These are phyloP conservation scores for Aradus depressus DNA, from an alignment of 2,888 invertebrate species.

Conservation along the genomic window DNA sequence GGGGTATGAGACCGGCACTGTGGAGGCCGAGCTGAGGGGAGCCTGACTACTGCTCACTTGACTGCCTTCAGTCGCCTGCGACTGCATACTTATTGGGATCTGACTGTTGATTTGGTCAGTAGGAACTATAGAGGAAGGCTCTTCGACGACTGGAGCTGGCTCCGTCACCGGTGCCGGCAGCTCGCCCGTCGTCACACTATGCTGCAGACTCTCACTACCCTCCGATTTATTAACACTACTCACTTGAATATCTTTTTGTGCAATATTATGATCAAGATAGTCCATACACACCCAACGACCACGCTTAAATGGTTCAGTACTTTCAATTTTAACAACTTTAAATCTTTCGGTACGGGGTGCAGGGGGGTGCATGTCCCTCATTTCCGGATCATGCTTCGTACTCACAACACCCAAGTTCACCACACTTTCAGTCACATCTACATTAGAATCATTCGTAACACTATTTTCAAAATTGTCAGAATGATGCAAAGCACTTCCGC, in stretches of 20 bases:
- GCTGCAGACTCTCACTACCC: constrained; percentile 7
- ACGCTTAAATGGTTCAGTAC: constrained; percentile 83
- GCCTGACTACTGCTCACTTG: constrained; percentile 22
- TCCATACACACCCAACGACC: constrained; percentile 94
- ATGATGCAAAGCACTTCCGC: constrained; percentile 46
- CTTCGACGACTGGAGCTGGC: constrained; percentile 14
- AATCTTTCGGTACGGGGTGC: constrained; percentile 67
- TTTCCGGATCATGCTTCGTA: constrained; percentile 37
- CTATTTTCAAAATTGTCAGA: constrained; percentile 49
- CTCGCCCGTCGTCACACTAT: background rate
- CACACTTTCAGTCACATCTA: constrained; percentile 30
- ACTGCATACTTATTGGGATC: constrained; percentile 7
- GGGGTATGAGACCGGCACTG: constrained; percentile 28
- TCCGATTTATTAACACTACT: constrained; percentile 14
- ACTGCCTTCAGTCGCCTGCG: constrained; percentile 18
- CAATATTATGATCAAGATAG: constrained; percentile 63
- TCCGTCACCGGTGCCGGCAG: too few relatives aligned
- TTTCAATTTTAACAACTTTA: constrained; percentile 91
- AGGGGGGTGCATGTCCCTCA: constrained; percentile 50
- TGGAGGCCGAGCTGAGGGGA: constrained; percentile 4
- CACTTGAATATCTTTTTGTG: constrained; percentile 21
- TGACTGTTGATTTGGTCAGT: constrained; percentile 19
- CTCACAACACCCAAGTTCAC: constrained; percentile 31
- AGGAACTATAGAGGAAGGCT: constrained; percentile 20
- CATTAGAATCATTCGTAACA: constrained; percentile 29